Evolutionary conservation across 2,113 vertebrate genomes (phyloP).

Genomic region (Aramus guarauna): DNA sequence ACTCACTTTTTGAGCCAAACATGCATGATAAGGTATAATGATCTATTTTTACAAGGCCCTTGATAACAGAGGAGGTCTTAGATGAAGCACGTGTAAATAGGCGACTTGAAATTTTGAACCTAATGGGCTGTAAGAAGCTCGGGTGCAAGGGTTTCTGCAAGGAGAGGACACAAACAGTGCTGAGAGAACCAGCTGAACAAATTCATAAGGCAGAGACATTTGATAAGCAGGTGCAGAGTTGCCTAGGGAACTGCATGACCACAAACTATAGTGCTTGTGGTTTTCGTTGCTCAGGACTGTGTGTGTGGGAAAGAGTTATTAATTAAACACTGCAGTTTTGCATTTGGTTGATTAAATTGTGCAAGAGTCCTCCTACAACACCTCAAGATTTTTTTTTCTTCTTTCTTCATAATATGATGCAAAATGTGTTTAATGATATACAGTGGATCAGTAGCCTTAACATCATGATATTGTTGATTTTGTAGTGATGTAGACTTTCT

Average conservation of each 20-base stretch:
- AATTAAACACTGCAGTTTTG: background rate
- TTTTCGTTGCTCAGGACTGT: background rate
- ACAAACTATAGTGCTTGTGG: background rate
- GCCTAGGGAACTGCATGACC: background rate
- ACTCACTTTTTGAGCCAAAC: background rate
- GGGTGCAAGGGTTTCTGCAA: background rate
- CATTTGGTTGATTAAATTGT: slow-evolving; percentile 18
- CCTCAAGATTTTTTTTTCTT: background rate
- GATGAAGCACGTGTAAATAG: background rate
- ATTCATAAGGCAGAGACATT: background rate
- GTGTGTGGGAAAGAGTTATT: background rate
- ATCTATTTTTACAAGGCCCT: background rate
- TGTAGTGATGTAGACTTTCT: background rate
- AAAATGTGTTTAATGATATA: background rate
- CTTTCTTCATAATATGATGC: background rate
- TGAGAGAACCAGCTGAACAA: background rate
- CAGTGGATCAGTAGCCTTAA: background rate
- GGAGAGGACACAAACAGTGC: background rate
- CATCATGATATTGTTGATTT: background rate
- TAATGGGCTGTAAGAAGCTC: background rate
- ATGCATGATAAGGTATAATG: background rate
- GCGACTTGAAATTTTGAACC: background rate
- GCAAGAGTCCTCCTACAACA: background rate
- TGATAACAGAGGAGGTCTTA: background rate
- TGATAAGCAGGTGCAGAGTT: background rate